Conservation (phyloP, 1,140 invertebrate species). For the Chlorops oryzae region DNA sequence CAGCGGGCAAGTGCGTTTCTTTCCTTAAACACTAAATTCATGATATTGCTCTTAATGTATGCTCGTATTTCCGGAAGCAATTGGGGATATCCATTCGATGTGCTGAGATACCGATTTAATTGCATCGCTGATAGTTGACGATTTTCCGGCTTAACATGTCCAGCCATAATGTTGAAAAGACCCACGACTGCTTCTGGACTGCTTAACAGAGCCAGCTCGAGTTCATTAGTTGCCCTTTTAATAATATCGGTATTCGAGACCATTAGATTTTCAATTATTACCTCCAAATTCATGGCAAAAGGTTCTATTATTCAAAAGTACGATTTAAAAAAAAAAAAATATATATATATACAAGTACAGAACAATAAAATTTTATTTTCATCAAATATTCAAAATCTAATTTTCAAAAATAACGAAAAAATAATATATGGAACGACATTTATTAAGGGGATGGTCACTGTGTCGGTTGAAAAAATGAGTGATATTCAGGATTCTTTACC, state of each 20-base stretch:
- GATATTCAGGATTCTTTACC: no score
- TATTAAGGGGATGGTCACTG: no score
- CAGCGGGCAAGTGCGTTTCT: conserved; percentile 59
- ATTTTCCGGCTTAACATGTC: conserved; percentile 55
- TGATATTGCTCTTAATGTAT: conserved; percentile 55
- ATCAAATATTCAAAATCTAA: no score
- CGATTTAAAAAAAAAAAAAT: not conserved
- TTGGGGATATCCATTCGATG: conserved; percentile 56
- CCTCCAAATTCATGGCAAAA: no score
- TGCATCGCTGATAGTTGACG: conserved; percentile 63
- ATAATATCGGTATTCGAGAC: no score
- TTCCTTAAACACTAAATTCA: conserved; percentile 56
- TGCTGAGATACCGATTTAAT: conserved; percentile 56
- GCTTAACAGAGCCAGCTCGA: conserved; percentile 57
- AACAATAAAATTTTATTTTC: no score
- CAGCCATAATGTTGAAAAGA: conserved; percentile 55
- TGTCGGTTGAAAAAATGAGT: no score
- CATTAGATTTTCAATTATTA: no score
- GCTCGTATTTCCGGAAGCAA: no score
- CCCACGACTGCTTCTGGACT: conserved; percentile 54
- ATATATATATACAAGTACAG: no score
- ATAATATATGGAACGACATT: no score
- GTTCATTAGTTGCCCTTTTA: conserved; percentile 58
- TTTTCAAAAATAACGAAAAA: no score
- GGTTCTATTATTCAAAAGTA: not conserved